Conservation (phyloP, 2,113 vertebrate species). For the Muntiacus reevesi region DNA sequence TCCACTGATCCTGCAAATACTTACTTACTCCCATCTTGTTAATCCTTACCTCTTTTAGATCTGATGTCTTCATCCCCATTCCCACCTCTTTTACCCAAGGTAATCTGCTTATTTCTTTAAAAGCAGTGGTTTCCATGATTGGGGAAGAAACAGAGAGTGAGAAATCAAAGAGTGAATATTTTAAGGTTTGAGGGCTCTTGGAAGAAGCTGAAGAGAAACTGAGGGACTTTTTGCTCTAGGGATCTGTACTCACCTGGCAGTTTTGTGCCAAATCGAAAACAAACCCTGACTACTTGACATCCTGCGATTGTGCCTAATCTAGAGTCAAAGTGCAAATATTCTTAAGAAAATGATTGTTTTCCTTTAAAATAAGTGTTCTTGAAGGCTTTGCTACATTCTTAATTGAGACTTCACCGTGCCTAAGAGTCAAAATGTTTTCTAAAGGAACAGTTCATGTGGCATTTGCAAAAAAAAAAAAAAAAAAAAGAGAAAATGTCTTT, state of each 20-base stretch:
- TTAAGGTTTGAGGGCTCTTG: neutral
- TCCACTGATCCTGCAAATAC: neutral
- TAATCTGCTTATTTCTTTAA: neutral
- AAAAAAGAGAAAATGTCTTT: constrained; percentile 29
- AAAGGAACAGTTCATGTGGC: constrained; percentile 21
- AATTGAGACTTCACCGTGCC: constrained; percentile 2
- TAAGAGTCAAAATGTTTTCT: constrained; percentile 54
- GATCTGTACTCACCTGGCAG: neutral
- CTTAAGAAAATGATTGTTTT: constrained; percentile 28
- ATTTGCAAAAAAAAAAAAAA: neutral
- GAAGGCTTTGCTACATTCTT: constrained; percentile 31
- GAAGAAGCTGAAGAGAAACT: neutral
- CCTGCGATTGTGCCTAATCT: neutral
- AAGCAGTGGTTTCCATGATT: neutral
- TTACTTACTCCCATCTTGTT: neutral
- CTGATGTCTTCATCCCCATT: neutral
- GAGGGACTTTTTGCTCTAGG: neutral
- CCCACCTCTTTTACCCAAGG: neutral
- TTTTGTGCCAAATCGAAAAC: neutral
- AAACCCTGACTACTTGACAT: neutral
- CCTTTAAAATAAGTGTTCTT: constrained; percentile 20
- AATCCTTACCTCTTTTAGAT: neutral
- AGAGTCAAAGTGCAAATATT: neutral
- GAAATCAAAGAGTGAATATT: neutral
- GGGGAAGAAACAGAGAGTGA: neutral